Conservation (phyloP, 2,888 invertebrate species). For the Epinotia nisella region DNA sequence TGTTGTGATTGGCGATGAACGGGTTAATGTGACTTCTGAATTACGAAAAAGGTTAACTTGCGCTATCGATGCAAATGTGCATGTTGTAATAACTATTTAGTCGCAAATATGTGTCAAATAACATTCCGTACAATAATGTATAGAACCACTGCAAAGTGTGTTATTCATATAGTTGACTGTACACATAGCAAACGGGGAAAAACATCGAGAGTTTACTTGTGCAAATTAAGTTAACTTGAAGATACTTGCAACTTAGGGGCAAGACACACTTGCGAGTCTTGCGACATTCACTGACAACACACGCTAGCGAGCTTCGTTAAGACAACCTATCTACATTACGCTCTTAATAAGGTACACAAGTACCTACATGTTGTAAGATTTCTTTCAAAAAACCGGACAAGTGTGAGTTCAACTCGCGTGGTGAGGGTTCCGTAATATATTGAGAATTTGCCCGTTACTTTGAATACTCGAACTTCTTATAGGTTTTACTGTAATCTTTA, state of each 20-base stretch:
- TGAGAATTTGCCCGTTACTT: too few species aligned
- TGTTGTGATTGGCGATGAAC: too few species aligned
- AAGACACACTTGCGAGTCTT: not conserved
- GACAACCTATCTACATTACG: not conserved
- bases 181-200: conserved; percentile 34
- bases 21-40: not conserved
- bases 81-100: not conserved
- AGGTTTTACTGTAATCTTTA: too few species aligned
- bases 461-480: too few species aligned
- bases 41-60: not conserved
- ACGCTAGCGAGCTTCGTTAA: not conserved
- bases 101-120: not conserved
- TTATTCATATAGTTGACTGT: conserved; percentile 43
- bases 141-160: not conserved
- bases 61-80: not conserved
- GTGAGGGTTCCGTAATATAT: too few species aligned
- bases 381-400: fast-evolving
- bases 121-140: not conserved
- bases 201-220: conserved; percentile 31
- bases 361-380: not conserved
- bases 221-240: conserved; percentile 33
- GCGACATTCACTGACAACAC: not conserved
- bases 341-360: not conserved
- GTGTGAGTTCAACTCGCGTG: too few species aligned
- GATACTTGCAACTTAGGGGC: not conserved